Evolutionary conservation across 2,888 invertebrate species (phyloP), one percentile per base, ranked within the genome.

Genomic region (Terebella lapidaria): DNA sequence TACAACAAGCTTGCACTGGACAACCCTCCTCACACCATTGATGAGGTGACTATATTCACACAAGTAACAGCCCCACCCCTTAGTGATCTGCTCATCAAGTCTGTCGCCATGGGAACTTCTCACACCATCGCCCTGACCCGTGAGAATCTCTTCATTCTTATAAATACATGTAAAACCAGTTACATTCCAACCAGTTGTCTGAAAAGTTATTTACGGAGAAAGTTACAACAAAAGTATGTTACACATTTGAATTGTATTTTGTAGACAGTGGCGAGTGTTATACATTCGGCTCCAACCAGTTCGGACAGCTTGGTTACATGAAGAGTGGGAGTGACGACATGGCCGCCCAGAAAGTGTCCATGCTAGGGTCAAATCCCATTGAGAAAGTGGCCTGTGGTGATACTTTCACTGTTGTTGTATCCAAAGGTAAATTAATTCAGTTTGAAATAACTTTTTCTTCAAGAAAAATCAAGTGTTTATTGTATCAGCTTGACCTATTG

Each of bases 221-320:
- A n/a, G n/a, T n/a, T n/a, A n/a, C n/a, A n/a, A n/a, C n/a, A n/a
- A n/a, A n/a, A n/a, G n/a, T n/a, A n/a, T n/a, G n/a, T n/a, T n/a
- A n/a, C n/a, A n/a, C n/a, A n/a, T n/a, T n/a, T n/a, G n/a, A n/a
- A n/a, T n/a, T 55, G 22, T 42, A 26, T 46, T 2, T 57, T 61
- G 3, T 63, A 77, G 78, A 68, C 25, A 68, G 70, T 54, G 78
- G 78, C 4, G 68, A 74, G 52, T 73, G 75, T 54, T 79, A 70
- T 67, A 76, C 75, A 15, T 74, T 77, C 64, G 80, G 80, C 26
- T 74, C 76, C 24, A 77, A 80, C 61, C 75, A 77, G 68, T 79
- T 77, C 67, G 76, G 77, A 24, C 80, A 80, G 69, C 70, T 80
- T 3, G 79, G 58, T 3, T 55, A 52, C 47, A 35, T 27, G 3